Base-by-base conservation (phyloP, 2,113 vertebrate species). In the Esox niger region DNA sequence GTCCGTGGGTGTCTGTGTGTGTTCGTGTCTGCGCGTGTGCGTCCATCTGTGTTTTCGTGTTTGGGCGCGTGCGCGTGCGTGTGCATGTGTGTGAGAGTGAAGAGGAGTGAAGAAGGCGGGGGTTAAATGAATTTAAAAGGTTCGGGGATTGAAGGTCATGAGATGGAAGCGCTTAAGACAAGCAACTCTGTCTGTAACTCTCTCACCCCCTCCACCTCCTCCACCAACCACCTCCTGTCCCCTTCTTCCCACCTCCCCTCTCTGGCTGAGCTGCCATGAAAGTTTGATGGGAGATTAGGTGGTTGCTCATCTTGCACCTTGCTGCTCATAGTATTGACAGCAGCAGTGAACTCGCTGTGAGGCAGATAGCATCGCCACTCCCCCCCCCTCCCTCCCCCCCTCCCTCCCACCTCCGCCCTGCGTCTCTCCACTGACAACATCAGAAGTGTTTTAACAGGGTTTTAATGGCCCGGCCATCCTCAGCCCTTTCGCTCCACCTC, bases 251-350 rank as follows among this genome's bases (percentile, higher is more conserved):
- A 75, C 17, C 0, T 70, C 69, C 69, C 84, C 85, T 82, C 69
- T 82, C 84, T 84, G 77, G 83, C 91, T 77, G 85, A 88, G 88
- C 87, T 79, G 84, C 87, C 90, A 98, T 99, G 91, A 97, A 98
- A 96, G 91, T 97, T 98, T 98, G 90, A 98, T 98, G 93, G 79
- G 82, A 91, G 96, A 97, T 98, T 95, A 96, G 95, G 93, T 95
- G 96, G 93, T 95, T 96, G 91, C 93, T 96, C 95, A 91, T 98
- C 95, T 95, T 90, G 92, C 96, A 94, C 94, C 94, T 95, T 87
- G 84, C 76, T 93, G 93, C 93, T 95, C 92, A 92, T 93, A 93
- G 92, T 98, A 98, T 98, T 95, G 97, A 98, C 96, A 96, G 94
- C 90, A 77, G 75, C 87, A 77, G 89, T 76, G 90, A 91, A 91